A percentile compares a stretch with the other conserved stretches of the same genome.
phyloP scores from a whole-genome alignment of 2,113 vertebrate genomes.

The Morone saxatilis region DNA sequence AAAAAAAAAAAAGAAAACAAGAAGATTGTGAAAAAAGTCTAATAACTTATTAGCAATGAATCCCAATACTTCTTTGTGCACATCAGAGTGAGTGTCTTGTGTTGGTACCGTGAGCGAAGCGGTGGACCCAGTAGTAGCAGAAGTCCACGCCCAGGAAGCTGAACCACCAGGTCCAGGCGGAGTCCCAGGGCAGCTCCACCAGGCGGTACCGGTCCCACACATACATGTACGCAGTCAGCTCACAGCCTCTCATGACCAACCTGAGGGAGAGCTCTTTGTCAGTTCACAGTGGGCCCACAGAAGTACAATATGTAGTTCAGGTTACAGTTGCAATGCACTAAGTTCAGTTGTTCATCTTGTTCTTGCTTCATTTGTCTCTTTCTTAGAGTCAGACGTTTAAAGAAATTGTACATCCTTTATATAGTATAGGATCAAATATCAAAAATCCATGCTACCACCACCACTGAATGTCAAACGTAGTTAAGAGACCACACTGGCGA shows the following conservation, averaged over 20 bases:
- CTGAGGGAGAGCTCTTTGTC: conserved; percentile 73
- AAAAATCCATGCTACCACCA: too few species aligned
- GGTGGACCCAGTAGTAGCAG: conserved; percentile 94
- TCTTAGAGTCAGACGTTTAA: too few species aligned
- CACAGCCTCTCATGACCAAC: conserved; percentile 87
- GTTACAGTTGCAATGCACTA: neutral
- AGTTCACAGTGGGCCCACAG: neutral
- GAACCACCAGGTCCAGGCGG: conserved; percentile 92
- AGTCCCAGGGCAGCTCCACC: conserved; percentile 91
- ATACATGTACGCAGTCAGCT: conserved; percentile 89
- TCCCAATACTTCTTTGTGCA: neutral
- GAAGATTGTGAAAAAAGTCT: neutral
- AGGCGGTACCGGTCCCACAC: conserved; percentile 90
- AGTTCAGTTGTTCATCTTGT: neutral
- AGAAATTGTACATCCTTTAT: too few species aligned
- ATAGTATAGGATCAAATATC: too few species aligned
- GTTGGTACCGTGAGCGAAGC: conserved; percentile 89
- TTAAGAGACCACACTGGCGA: too few species aligned
- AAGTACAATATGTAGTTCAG: neutral
- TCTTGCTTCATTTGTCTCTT: neutral
- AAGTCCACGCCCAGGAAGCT: conserved; percentile 91
- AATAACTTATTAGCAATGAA: neutral
- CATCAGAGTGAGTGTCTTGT: neutral
- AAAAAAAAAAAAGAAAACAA: neutral
- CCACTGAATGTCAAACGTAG: too few species aligned